These are phyloP conservation scores for Papilio polyxenes DNA, from an alignment of 1,140 invertebrate genomes.

Conservation along the genomic window DNA sequence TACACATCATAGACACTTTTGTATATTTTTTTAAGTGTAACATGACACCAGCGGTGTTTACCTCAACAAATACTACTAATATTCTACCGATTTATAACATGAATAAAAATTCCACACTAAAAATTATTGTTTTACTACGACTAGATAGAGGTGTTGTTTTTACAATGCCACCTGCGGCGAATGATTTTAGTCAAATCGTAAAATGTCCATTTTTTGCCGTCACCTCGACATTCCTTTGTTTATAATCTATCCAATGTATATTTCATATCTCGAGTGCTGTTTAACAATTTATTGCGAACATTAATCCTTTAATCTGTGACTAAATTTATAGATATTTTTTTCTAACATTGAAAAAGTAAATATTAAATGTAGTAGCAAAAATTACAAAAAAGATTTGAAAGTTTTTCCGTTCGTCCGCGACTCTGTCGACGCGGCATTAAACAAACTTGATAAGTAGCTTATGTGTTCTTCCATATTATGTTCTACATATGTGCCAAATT, in stretches of 20 bases:
- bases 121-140: constrained; percentile 48
- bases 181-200: constrained; percentile 50
- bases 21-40: neutral
- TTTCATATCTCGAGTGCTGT: constrained; percentile 39
- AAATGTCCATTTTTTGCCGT: constrained; percentile 50
- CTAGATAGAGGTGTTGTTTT: constrained; percentile 44
- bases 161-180: constrained; percentile 57
- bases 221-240: constrained; percentile 48
- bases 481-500: too few relatives aligned
- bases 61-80: neutral
- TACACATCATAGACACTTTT: neutral
- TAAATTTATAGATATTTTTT: neutral
- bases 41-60: too few relatives aligned
- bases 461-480: too few relatives aligned
- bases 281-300: constrained; percentile 42
- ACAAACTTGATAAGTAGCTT: too few relatives aligned
- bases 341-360: too few relatives aligned
- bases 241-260: constrained; percentile 35
- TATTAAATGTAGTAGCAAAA: too few relatives aligned
- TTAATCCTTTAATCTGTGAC: neutral
- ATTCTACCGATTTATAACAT: neutral
- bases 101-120: constrained; percentile 42
- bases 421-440: too few relatives aligned
- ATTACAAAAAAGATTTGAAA: too few relatives aligned
- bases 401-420: too few relatives aligned